Evolutionary conservation across 2,888 invertebrate genomes (phyloP), one percentile per base, ranked within the genome.

Genomic region (Catotricha subobsoleta): DNA sequence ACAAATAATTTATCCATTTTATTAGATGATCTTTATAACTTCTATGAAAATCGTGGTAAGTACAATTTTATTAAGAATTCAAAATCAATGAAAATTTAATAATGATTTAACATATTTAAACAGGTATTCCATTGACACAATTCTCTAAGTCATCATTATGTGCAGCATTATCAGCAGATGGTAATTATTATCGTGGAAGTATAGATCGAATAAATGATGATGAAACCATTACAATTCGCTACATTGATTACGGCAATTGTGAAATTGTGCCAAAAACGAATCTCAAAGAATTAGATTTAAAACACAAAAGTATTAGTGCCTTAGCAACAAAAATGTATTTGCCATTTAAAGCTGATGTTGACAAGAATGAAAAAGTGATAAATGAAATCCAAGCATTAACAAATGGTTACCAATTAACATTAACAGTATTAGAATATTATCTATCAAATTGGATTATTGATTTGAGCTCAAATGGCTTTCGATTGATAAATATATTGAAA

Each of bases 151-250:
- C 15, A 13, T 13, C 30, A 13, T 4, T 15, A 7, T 15, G 65
- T 52, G 80, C 71, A 0, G 76, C 70, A 0, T 67, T 67, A 39
- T 70, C 72, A 3, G 51, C 51, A 1, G 80, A 80, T 54, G 69
- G 67, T 3, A 76, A 76, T 54, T 82, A 80, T 80, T 80, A 80
- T 53, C 67, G 81, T 35, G 76, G 70, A 3, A 67, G 65, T 45
- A 66, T 80, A 16, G 28, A 65, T 10, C 47, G 49, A 16, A 43
- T 30, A 8, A 13, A 18, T 9, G 31, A 30, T 3, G 58, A 58
- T 37, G 66, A 64, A 16, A 64, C 58, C 19, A 67, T 78, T 0
- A 67, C 67, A 41, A 59, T 66, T 1, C 47, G 51, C 3, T 80
- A 69, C 52, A 54, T 76, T 1, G 83, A 83, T 55, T 81, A 80